phyloP scores from a whole-genome alignment of 2,113 vertebrate species.

The Aspiorhynchus laticeps region DNA sequence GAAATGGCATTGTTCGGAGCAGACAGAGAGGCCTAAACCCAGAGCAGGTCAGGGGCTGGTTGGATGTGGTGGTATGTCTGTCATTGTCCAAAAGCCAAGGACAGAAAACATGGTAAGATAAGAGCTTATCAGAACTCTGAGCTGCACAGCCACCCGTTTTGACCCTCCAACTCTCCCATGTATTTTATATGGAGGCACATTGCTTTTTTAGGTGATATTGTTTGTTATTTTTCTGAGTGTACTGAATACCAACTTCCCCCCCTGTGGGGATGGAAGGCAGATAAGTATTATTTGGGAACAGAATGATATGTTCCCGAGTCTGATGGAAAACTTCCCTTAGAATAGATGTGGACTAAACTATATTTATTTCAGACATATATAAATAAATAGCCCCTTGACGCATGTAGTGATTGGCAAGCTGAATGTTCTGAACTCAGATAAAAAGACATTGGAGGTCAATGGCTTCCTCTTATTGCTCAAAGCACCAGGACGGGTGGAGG shows the following conservation, averaged over 20 bases:
- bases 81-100: slow-evolving; percentile 61
- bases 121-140: slow-evolving; percentile 55
- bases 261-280: slow-evolving; percentile 32
- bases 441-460: slow-evolving; percentile 55
- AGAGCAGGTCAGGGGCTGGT: slow-evolving; percentile 60
- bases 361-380: slow-evolving; percentile 66
- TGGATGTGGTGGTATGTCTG: slow-evolving; percentile 57
- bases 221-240: slow-evolving; percentile 40
- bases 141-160: not conserved
- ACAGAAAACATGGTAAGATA: slow-evolving; percentile 59
- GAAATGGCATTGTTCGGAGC: slow-evolving; percentile 74
- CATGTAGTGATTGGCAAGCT: slow-evolving; percentile 57
- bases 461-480: slow-evolving; percentile 54
- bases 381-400: slow-evolving; percentile 51
- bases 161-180: not conserved
- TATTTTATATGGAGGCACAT: slow-evolving; percentile 35
- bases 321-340: slow-evolving; percentile 45
- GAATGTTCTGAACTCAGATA: slow-evolving; percentile 67
- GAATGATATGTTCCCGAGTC: slow-evolving; percentile 35
- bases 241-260: slow-evolving; percentile 30
- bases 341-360: slow-evolving; percentile 53
- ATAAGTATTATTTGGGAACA: slow-evolving; percentile 53
- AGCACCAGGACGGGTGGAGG: not conserved
- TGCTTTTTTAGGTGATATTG: slow-evolving; percentile 55
- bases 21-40: slow-evolving; percentile 63